Percentiles rank a stretch among this genome's conserved stretches.
Evolutionary conservation across 1,140 invertebrate genomes (phyloP).

Genomic region (Drosophila willistoni): DNA sequence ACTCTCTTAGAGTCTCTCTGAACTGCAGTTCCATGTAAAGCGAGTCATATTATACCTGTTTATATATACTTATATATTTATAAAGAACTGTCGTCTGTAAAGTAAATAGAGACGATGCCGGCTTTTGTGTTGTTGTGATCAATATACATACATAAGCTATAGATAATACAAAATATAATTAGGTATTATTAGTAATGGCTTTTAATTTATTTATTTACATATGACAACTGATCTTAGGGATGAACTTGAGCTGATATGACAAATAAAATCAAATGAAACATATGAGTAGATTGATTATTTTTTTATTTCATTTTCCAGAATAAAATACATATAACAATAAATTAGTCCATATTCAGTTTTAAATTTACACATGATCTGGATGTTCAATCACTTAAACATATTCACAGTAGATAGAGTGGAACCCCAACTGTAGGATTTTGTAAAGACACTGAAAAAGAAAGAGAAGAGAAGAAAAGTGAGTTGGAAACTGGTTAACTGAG

Average conservation of each 20-base stretch:
- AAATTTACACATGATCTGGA: too few species aligned
- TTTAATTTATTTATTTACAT: conserved; percentile 10
- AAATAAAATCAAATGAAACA: neutral
- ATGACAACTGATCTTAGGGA: conserved; percentile 13
- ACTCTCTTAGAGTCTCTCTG: neutral
- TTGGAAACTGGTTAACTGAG: conserved; percentile 19
- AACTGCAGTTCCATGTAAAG: neutral
- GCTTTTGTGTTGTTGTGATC: neutral
- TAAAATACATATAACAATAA: neutral
- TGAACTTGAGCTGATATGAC: conserved; percentile 46
- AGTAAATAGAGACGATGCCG: conserved; percentile 1
- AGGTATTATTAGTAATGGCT: conserved; percentile 10
- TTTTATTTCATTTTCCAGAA: too few species aligned
- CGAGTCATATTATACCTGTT: neutral
- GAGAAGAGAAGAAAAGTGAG: conserved; percentile 5
- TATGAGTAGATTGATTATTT: too few species aligned
- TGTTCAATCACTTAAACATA: conserved; percentile 31
- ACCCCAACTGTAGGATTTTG: conserved; percentile 77
- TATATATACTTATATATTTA: neutral
- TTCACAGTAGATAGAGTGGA: conserved; percentile 62
- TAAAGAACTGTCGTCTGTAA: neutral
- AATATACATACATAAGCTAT: neutral
- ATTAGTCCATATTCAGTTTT: neutral
- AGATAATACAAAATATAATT: neutral
- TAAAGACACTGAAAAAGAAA: conserved; percentile 67